phyloP scores from a whole-genome alignment of 2,113 vertebrate genomes.

The Periophthalmus modestus region DNA sequence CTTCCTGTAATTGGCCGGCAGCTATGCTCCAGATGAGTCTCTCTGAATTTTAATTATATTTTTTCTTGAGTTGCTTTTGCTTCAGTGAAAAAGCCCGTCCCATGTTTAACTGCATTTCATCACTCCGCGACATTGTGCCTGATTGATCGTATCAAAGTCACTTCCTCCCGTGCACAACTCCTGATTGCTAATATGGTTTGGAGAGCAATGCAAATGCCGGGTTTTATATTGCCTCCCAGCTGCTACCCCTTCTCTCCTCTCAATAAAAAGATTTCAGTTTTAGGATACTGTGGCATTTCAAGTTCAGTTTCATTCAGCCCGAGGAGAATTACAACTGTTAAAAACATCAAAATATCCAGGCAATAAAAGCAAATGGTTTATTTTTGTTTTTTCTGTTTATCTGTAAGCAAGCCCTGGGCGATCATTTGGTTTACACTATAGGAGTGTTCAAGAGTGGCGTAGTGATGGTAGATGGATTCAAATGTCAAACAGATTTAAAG shows the following conservation, averaged over 20 bases:
- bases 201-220: constrained; percentile 42
- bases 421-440: constrained; percentile 28
- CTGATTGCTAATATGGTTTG: constrained; percentile 52
- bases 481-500: constrained; percentile 5
- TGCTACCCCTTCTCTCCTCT: constrained; percentile 30
- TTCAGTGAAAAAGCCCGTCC: constrained; percentile 20
- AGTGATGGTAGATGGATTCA: neutral
- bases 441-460: constrained; percentile 9
- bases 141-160: constrained; percentile 58
- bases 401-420: constrained; percentile 1
- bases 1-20: constrained; percentile 39
- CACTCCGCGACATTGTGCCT: constrained; percentile 28
- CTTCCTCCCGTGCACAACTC: constrained; percentile 52
- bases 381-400: constrained; percentile 30
- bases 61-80: constrained; percentile 24
- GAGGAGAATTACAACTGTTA: constrained; percentile 1
- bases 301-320: constrained; percentile 3
- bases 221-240: constrained; percentile 57
- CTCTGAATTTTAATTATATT: constrained; percentile 56
- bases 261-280: constrained; percentile 13
- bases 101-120: constrained; percentile 59
- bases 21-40: constrained; percentile 30
- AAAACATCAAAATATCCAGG: constrained; percentile 21
- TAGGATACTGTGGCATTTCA: constrained; percentile 2
- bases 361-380: neutral